Evolutionary conservation across 2,888 invertebrate genomes (phyloP).

Genomic region (Callyntrura guangdongensis): DNA sequence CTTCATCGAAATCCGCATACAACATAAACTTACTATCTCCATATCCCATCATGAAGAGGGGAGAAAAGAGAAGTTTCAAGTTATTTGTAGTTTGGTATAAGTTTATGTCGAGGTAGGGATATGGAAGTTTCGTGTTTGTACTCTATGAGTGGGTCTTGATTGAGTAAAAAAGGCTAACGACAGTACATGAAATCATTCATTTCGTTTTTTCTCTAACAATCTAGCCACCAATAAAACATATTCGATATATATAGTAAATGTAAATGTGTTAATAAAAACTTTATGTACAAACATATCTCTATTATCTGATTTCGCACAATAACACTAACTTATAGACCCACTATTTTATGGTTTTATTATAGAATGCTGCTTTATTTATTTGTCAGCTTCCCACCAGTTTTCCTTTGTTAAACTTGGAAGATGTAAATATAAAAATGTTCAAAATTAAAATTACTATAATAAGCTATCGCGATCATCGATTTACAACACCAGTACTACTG

Average conservation of each 20-base stretch:
- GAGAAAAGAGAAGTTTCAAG: constrained; percentile 21
- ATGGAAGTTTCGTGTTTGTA: background rate
- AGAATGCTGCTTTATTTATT: background rate
- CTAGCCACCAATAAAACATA: constrained; percentile 15
- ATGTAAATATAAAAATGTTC: background rate
- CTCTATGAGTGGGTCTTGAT: background rate
- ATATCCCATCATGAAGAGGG: constrained; percentile 45
- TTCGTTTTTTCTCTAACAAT: constrained; percentile 16
- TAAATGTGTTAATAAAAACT: constrained; percentile 53
- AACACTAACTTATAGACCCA: no score
- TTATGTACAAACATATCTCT: background rate
- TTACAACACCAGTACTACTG: background rate
- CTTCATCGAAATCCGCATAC: constrained; percentile 70
- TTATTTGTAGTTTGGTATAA: background rate
- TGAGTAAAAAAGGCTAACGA: constrained; percentile 44
- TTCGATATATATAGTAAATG: constrained; percentile 27
- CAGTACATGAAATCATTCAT: constrained; percentile 59
- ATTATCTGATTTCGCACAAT: no score
- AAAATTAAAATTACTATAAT: background rate
- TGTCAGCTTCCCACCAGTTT: background rate
- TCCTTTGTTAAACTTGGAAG: background rate
- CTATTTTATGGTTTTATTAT: background rate
- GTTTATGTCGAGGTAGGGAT: background rate
- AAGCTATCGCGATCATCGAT: background rate
- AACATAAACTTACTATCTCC: constrained; percentile 55